Evolutionary conservation across 2,888 invertebrate genomes (phyloP).

Genomic region (Tridacna crocea): DNA sequence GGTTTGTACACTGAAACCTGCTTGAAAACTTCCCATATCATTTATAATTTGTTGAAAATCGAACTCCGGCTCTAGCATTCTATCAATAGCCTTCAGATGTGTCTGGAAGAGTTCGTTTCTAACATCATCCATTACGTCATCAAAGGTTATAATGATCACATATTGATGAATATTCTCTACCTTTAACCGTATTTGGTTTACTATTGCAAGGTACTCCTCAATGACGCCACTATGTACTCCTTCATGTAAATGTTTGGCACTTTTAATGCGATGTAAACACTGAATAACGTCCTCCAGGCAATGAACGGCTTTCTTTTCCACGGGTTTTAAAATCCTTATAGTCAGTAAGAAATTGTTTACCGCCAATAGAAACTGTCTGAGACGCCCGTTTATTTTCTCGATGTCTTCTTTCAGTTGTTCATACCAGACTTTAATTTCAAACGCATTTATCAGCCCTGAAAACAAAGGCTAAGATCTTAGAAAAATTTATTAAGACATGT

Average conservation of each 20-base stretch:
- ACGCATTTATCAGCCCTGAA: slow-evolving; percentile 34
- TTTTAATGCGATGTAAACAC: slow-evolving; percentile 49
- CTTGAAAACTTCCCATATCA: slow-evolving; percentile 4
- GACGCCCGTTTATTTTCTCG: slow-evolving; percentile 44
- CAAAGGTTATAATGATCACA: slow-evolving; percentile 39
- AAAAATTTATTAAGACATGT: background rate
- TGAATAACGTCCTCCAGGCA: slow-evolving; percentile 60
- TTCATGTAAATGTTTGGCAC: slow-evolving; percentile 45
- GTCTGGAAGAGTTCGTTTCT: slow-evolving; percentile 54
- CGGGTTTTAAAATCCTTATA: slow-evolving; percentile 61
- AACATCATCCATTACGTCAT: slow-evolving; percentile 40
- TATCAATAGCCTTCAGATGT: slow-evolving; percentile 59
- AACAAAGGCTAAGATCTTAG: background rate
- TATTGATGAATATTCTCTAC: slow-evolving; percentile 55
- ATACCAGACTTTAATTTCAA: slow-evolving; percentile 48
- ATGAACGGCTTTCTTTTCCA: slow-evolving; percentile 42
- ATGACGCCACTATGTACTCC: slow-evolving; percentile 62
- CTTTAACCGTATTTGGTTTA: slow-evolving; percentile 63
- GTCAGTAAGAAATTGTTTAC: slow-evolving; percentile 62
- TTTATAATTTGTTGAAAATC: slow-evolving; percentile 11
- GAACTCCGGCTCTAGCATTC: slow-evolving; percentile 59
- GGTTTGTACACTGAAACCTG: slow-evolving; percentile 7
- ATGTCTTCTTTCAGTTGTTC: slow-evolving; percentile 39
- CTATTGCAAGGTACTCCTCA: slow-evolving; percentile 65
- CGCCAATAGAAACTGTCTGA: slow-evolving; percentile 45